Evolutionary conservation across 1,140 invertebrate species (phyloP).

Genomic region (Drosophila watanabei): DNA sequence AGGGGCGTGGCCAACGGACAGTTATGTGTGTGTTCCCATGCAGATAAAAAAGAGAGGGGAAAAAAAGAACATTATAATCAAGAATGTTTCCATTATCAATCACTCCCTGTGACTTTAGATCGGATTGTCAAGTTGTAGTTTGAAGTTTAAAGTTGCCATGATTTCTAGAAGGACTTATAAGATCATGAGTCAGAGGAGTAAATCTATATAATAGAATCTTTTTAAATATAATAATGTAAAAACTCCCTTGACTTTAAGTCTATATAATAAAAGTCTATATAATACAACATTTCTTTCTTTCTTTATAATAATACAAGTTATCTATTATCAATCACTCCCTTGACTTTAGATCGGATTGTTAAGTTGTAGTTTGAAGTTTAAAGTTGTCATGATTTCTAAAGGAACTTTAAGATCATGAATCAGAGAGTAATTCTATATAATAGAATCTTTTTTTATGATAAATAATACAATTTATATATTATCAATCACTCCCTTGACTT

Average conservation of each 20-base stretch:
- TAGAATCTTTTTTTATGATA: neutral
- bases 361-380: too few species aligned
- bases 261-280: too few species aligned
- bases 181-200: neutral
- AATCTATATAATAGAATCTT: too few species aligned
- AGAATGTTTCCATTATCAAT: conserved; percentile 23
- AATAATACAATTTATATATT: neutral
- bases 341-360: too few species aligned
- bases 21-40: conserved; percentile 8
- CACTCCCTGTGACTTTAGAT: conserved; percentile 4
- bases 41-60: neutral
- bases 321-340: too few species aligned
- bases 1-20: conserved; percentile 20
- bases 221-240: too few species aligned
- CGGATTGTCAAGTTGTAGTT: neutral
- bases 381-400: too few species aligned
- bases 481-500: neutral
- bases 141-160: neutral
- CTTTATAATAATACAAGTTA: neutral
- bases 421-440: neutral
- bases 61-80: conserved; percentile 16
- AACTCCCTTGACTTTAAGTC: too few species aligned
- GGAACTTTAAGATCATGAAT: too few species aligned
- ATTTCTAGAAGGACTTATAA: neutral
- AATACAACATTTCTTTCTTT: neutral